A percentile compares a stretch with the other conserved stretches of the same genome.
These are phyloP conservation scores for Eurois occulta DNA, from an alignment of 2,888 invertebrate species.

Conservation along the genomic window DNA sequence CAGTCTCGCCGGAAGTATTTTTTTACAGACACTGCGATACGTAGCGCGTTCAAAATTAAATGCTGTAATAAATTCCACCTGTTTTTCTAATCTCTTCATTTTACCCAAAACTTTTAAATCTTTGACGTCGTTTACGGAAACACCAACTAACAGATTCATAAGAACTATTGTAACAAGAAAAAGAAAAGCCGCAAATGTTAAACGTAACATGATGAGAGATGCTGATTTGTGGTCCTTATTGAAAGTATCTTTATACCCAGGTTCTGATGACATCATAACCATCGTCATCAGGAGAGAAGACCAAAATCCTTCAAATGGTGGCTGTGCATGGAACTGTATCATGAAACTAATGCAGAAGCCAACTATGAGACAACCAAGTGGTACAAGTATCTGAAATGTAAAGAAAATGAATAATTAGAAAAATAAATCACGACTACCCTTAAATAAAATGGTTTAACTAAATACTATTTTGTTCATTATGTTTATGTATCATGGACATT, in stretches of 20 bases:
- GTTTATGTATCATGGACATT: conserved; percentile 84
- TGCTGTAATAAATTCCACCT: conserved; percentile 86
- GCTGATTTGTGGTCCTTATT: conserved; percentile 68
- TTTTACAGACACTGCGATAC: conserved; percentile 51
- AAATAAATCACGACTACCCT: neutral
- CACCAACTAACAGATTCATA: conserved; percentile 90
- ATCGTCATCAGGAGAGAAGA: conserved; percentile 88
- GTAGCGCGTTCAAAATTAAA: conserved; percentile 65
- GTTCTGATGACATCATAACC: conserved; percentile 91
- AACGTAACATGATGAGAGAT: conserved; percentile 81
- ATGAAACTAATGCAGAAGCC: conserved; percentile 90
- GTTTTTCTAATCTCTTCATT: conserved; percentile 87
- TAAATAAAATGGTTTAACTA: neutral
- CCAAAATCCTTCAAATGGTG: conserved; percentile 87
- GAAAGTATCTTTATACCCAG: conserved; percentile 82
- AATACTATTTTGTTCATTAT: neutral
- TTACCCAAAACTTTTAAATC: conserved; percentile 88
- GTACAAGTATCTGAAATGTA: conserved; percentile 86
- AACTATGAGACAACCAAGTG: conserved; percentile 86
- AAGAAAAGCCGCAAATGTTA: conserved; percentile 86
- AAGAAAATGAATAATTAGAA: neutral
- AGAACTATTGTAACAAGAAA: conserved; percentile 86
- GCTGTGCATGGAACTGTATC: conserved; percentile 86
- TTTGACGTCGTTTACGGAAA: conserved; percentile 90
- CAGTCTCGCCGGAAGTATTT: conserved; percentile 46